Conservation (phyloP, 2,797 vertebrate genomes). For the Enteromius argenteus region DNA sequence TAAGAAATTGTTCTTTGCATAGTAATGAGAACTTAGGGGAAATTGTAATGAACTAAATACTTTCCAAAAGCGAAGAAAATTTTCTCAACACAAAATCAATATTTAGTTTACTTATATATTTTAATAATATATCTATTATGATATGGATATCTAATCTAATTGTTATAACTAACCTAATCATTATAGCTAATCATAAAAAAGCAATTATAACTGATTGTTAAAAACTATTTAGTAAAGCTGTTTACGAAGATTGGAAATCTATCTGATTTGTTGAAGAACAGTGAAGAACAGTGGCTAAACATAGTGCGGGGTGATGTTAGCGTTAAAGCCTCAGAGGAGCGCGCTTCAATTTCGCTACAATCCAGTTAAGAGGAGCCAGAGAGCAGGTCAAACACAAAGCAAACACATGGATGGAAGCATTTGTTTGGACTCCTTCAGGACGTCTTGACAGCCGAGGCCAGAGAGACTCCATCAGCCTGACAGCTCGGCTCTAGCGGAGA, state of each 20-base stretch:
- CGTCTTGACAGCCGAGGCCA: slow-evolving; percentile 66
- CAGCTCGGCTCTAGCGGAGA: slow-evolving; percentile 75
- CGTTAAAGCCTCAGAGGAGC: neutral
- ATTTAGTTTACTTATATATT: neutral
- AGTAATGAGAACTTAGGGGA: neutral
- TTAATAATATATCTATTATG: neutral
- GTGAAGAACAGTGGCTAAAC: neutral
- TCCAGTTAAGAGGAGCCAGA: slow-evolving; percentile 22
- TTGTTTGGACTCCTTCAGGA: slow-evolving; percentile 73
- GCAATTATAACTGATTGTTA: neutral
- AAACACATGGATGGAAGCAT: slow-evolving; percentile 75
- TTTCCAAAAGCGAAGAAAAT: neutral
- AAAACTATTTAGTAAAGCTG: neutral
- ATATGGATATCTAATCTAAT: neutral
- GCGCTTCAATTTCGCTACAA: neutral
- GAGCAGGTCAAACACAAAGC: slow-evolving; percentile 72
- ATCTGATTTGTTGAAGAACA: too few species aligned
- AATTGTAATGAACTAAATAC: neutral
- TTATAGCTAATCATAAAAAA: neutral
- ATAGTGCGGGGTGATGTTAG: neutral
- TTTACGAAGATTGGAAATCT: too few species aligned
- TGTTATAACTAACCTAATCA: neutral
- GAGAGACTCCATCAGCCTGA: slow-evolving; percentile 78
- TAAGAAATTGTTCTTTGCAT: neutral
- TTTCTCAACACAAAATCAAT: neutral